Evolutionary conservation across 2,797 vertebrate genomes (phyloP), one percentile per base, ranked within the genome.

Genomic region (Sarcoramphus papa): DNA sequence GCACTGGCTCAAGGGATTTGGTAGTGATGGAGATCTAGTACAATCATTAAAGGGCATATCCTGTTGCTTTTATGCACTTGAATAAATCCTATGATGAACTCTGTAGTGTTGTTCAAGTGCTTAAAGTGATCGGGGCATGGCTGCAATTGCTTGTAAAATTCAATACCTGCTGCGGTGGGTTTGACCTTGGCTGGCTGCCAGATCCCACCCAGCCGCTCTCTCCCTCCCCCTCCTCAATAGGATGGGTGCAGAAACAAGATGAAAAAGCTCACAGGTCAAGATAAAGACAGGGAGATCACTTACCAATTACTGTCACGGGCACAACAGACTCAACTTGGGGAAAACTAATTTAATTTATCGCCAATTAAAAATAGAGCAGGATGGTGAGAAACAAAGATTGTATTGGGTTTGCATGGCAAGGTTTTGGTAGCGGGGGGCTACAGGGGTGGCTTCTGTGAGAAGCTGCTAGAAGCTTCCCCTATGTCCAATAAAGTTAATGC

Each of bases 181-280:
- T 86, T 79, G 53, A 82, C 57, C 20, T 64, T 63, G 48, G 41
- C 54, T 83, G 64, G 35, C 50, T 75, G 51, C 35, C 12, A n/a
- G 30, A 40, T 3, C 3, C 25, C 43, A 68, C 6, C 22, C 50
- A 41, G 33, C 14, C 6, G 9, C 23, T 93, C 50, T 76, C 50
- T 31, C 22, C 24, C 12, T 43, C 43, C 27, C n/a, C 21, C 22
- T 63, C 41, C 25, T 69, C 56, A 63, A 33, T 12, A 41, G 28
- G 45, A 40, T 14, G 4, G 3, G 3, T 10, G 0, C 6, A 3
- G 8, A 31, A 14, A 33, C 21, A 56, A 64, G 35, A 59, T 21
- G 14, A 40, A 59, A 72, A 48, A 76, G 19, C 23, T 50, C 57
- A 48, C 14, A 31, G 54, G 16, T 76, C 27, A 68, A 19, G 30